phyloP scores from a whole-genome alignment of 2,797 vertebrate genomes.

The Gadopsis marmoratus region DNA sequence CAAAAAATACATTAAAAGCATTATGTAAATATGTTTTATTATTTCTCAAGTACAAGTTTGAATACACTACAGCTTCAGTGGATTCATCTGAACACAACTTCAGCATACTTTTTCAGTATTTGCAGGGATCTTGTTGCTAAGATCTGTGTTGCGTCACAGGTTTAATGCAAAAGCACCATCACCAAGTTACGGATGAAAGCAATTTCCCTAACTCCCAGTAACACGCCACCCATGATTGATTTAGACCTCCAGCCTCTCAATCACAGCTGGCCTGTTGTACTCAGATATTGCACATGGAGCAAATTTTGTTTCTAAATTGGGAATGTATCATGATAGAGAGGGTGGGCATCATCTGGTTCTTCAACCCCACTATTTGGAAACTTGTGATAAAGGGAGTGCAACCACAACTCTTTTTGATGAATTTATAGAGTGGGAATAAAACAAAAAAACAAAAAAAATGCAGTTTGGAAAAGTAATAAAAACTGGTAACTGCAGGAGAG shows the following conservation, averaged over 20 bases:
- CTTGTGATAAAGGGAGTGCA: slow-evolving; percentile 51
- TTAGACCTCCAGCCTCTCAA: slow-evolving; percentile 52
- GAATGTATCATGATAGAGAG: slow-evolving; percentile 44
- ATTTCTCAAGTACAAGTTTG: background rate
- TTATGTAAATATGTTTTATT: background rate
- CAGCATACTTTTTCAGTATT: background rate
- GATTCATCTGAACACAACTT: background rate
- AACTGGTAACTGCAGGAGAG: slow-evolving; percentile 38
- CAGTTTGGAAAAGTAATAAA: slow-evolving; percentile 58
- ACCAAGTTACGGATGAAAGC: slow-evolving; percentile 44
- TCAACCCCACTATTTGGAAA: slow-evolving; percentile 58
- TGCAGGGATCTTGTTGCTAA: background rate
- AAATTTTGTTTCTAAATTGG: slow-evolving; percentile 62
- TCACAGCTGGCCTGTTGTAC: slow-evolving; percentile 63
- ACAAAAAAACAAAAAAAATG: too few relatives aligned
- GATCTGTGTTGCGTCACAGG: slow-evolving; percentile 11
- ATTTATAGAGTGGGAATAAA: slow-evolving; percentile 34
- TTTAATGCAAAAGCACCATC: slow-evolving; percentile 30
- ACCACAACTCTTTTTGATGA: slow-evolving; percentile 26
- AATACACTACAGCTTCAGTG: background rate
- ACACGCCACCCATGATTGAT: slow-evolving; percentile 59
- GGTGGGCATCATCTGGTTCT: slow-evolving; percentile 68
- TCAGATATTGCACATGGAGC: slow-evolving; percentile 65
- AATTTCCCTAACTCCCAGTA: slow-evolving; percentile 47
- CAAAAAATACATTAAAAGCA: background rate